phyloP scores from a whole-genome alignment of 2,113 vertebrate genomes.

The Orcinus orca region DNA sequence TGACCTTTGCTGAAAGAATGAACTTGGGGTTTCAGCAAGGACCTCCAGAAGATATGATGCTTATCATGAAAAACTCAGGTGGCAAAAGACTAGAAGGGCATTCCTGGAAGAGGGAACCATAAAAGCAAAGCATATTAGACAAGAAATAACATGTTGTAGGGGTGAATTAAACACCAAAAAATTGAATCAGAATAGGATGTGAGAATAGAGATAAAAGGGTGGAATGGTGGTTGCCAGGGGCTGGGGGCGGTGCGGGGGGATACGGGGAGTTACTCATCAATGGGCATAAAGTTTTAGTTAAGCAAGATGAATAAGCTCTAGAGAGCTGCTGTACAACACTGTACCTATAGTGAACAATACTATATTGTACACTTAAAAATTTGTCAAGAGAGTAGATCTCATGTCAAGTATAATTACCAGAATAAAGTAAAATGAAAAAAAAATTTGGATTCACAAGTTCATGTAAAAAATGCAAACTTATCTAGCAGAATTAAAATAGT shows the following conservation, averaged over 20 bases:
- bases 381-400: background rate
- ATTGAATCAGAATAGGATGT: background rate
- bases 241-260: accelerated
- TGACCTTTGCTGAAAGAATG: background rate
- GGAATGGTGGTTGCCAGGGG: background rate
- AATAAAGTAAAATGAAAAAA: conserved; percentile 7
- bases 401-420: background rate
- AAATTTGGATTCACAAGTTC: background rate
- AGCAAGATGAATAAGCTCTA: background rate
- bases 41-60: background rate
- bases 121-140: background rate
- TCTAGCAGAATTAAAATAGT: background rate
- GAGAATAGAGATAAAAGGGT: background rate
- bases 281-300: background rate
- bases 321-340: background rate
- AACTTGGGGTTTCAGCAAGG: background rate
- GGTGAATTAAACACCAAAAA: background rate
- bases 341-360: background rate
- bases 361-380: background rate
- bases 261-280: background rate
- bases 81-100: background rate
- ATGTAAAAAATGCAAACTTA: background rate
- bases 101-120: background rate
- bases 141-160: background rate
- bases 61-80: background rate